Evolutionary conservation across 2,797 vertebrate genomes (phyloP), one percentile per base, ranked within the genome.

Genomic region (Cossypha polioptera): DNA sequence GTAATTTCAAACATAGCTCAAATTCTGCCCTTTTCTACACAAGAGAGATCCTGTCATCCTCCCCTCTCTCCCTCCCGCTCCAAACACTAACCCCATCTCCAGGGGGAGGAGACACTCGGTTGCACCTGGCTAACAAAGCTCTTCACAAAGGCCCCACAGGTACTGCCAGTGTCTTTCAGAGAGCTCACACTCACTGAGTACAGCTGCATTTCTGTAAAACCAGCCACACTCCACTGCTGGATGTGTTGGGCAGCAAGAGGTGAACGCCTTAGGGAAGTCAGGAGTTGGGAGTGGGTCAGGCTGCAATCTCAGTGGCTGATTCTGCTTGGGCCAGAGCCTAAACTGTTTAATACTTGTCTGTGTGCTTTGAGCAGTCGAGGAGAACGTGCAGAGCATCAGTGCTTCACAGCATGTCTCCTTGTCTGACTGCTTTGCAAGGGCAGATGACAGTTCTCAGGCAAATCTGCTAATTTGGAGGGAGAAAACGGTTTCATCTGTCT

Each of bases 401-500:
- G 7, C 69, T 84, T 92, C 80, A 75, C 2, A 11, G 22, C 81
- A 2, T 22, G 42, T 57, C 82, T 74, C 68, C 81, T 76, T 13
- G 55, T 74, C 54, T 59, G 69, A 63, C 47, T 78, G 88, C 92
- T 85, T 85, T 3, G 6, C 86, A 65, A 79, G 65, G 63, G 65
- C 90, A 85, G 88, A 40, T 86, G 88, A 76, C 88, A 92, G 74
- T 63, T 93, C 75, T 90, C 68, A 67, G 84, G 71, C 74, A 94
- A 90, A 87, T 86, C 84, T 82, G 68, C 80, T 92, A 71, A 95
- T 91, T 73, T 89, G 81, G 67, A 85, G 86, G 43, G 59, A 93
- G 84, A 94, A 95, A 83, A 94, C 0, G 2, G 84, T 85, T 85
- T 95, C 50, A 45, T 94, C 84, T 92, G 75, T 74, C 87, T 67